Base-by-base conservation (phyloP, 1,140 invertebrate species). In the Aphelenchoides fujianensis region DNA sequence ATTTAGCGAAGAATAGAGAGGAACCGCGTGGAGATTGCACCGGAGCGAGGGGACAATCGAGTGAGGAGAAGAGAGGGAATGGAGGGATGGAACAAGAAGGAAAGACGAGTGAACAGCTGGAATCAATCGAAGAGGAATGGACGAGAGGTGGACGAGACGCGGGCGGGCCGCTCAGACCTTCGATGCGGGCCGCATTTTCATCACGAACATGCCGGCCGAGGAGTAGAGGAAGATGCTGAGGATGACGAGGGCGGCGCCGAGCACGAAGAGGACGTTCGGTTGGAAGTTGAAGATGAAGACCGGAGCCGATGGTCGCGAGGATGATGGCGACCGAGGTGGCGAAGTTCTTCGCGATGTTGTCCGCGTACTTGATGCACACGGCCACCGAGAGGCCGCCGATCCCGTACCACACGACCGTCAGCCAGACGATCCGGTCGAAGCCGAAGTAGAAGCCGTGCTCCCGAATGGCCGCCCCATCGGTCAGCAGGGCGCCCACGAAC, bases 331-430 rank as follows among this genome's bases (percentile, higher is more conserved):
- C 87, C 16, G 94, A 96, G 3, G 93, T 95, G 37, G 95, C 92
- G 85, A 82, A 82, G 0, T 68, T 82, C 63, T 97, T 97, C 5
- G 96, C 86, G 82, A 97, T 96, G 85, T 97, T 97, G 84, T 96
- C 94, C 1, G 94, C 94, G 85, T 95, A 95, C 87, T 96, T 97
- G 3, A 97, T 94, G 5, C 97, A 94, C 75, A 96, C 89, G 1
- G 94, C 94, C 5, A 96, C 93, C 27, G 96, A 89, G 0, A 97
- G 86, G 9, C 94, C 94, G 12, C 94, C 94, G 30, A 91, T 89
- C 1, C 93, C 88, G 87, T 95, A 92, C 28, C 95, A 84, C 0
- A 92, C 74, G 2, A 96, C 89, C 28, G 94, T 85, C 80, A 92
- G 92, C 87, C 89, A 89, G n/a, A 95, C 90, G 79, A 94, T 92